Base-by-base conservation (phyloP, 2,113 vertebrate species). In the Agapornis roseicollis region DNA sequence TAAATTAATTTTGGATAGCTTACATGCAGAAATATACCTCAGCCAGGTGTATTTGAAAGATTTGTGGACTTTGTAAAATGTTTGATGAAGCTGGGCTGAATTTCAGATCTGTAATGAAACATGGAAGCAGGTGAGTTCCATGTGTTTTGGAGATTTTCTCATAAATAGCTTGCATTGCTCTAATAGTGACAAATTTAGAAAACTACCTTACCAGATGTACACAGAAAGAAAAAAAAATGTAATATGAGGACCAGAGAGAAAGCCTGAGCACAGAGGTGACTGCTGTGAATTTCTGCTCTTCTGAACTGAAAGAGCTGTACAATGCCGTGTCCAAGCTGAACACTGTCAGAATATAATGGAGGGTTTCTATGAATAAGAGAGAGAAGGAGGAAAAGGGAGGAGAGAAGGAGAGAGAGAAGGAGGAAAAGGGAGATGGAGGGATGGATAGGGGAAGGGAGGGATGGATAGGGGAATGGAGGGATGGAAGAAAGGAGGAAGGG, bases 111-210 rank as follows among this genome's bases (percentile, higher is more conserved):
- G 4, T 80, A 96, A 87, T 69, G 88, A 90, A 96, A 93, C 88
- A 84, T 86, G 56, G 88, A 94, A 92, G 52, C 72, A 94, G 92
- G 95, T 96, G 88, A 88, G 52, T 71, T 95, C 80, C 88, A 93
- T 92, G 93, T 95, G 93, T 76, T 92, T 90, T 93, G 80, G 88
- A 80, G 44, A 69, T 90, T 82, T 95, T 94, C 66, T 95, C 86
- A 72, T 86, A 82, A 96, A 96, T 94, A 95, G 61, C 86, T 96
- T 92, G 88, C 90, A 96, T 95, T 92, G 27, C 82, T 93, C 13
- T 92, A 90, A 90, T 90, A 95, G 83, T 1, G 25, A 93, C 80
- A 86, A 95, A 95, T 93, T 93, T 88, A 93, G 70, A 86, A 95
- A 97, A 95, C 55, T 93, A 65, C 80, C 64, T 88, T 95, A 88